Base-by-base conservation (phyloP, 2,797 vertebrate genomes). In the Zalophus californianus region DNA sequence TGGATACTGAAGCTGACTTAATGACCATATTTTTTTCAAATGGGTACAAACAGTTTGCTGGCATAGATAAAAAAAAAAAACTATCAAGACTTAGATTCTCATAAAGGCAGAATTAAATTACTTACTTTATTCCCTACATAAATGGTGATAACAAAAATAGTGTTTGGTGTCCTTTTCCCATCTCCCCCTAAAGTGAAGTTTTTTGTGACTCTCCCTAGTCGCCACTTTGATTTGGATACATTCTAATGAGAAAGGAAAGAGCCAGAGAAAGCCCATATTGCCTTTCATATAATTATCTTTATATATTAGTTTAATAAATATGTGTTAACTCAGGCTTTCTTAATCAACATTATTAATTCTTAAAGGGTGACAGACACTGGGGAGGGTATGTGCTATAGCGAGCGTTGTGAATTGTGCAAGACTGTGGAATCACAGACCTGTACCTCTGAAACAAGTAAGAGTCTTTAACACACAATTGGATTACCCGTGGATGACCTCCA, bases 301-400 rank as follows among this genome's bases (percentile, higher is more conserved):
- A 50, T 25, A 66, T 64, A 90, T 66, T 72, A 96, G 13, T 52
- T 95, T 35, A 83, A 91, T 44, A 95, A 86, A 90, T 83, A 72
- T 86, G 62, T 92, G 44, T n/a, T 93, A 94, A 52, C 92, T 96
- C 64, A 94, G 94, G 52, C 52, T 94, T 86, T 90, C 73, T 87
- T 96, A 91, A 90, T 96, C 52, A 87, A 87, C 44, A 90, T 50
- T 86, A 75, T 96, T 60, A 70, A 92, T 52, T 70, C 86, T 75
- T 94, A 92, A 75, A 94, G 44, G 44, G 7, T 44, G 44, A 44
- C 7, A 44, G 44, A 44, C 44, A 44, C 7, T 44, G 44, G 44
- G 44, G 44, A 44, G 44, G 44, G 44, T 44, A 44, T 44, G 44
- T 44, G 44, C 44, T 44, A 44, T 44, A 7, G 7, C 8, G 44